Base-by-base conservation (phyloP, 2,888 invertebrate genomes). In the Slavum lentiscoides region DNA sequence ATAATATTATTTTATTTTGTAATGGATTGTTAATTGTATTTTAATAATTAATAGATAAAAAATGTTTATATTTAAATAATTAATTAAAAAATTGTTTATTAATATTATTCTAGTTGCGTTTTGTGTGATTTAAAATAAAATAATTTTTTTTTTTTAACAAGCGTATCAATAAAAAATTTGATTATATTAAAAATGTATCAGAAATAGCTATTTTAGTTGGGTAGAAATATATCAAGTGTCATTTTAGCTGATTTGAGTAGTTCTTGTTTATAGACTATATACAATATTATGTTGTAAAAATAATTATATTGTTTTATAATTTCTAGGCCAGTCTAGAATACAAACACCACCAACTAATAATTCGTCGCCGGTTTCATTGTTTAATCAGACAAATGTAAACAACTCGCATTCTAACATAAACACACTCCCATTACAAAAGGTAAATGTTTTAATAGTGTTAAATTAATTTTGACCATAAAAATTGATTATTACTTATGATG, bases 401-500 rank as follows among this genome's bases (percentile, higher is more conserved):
- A n/a, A 17, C 15, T 80, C 64, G 13, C 30, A 64, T 23, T 72
- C 70, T 39, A 80, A 80, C n/a, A 58, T 23, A 72, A 80, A 66
- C n/a, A 72, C 80, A 58, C 55, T 70, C 7, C 70, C 80, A 66
- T 64, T n/a, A 62, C 62, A 80, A 6, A 72, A 80, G 23, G 80
- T 80, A 66, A 72, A 21, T 59, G 6, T 30, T n/a, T 30, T 66
- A 37, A 1, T 43, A 61, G 49, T 30, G 2, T 59, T 59, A 11
- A 58, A 4, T n/a, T 13, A 67, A 21, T 55, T 49, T 30, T 74
- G 5, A 21, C 17, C 30, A 43, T 68, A 49, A 43, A 62, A 72
- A 62, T 17, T 43, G 7, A 19, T 66, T 21, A 49, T 43, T 23
- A 19, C 62, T 62, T 13, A 61, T 80, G 21, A 39, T 73, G 6